Conservation (phyloP, 2,113 vertebrate species). For the Microcebus ravelobensis region DNA sequence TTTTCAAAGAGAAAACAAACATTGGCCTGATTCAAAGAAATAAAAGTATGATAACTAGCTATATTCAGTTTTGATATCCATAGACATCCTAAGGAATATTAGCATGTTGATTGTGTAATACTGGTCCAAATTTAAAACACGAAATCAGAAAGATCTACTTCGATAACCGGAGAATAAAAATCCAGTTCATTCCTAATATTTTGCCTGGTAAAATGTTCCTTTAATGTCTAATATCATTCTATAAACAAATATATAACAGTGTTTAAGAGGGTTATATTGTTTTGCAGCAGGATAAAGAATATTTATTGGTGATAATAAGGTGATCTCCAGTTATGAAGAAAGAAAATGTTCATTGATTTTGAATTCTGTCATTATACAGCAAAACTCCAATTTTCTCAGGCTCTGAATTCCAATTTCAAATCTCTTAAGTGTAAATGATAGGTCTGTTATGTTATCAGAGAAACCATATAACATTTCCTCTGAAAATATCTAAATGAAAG, state of each 20-base stretch:
- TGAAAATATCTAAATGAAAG: slow-evolving; percentile 51
- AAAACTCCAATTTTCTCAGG: slow-evolving; percentile 39
- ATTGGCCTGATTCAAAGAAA: slow-evolving; percentile 37
- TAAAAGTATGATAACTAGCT: neutral
- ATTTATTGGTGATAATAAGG: neutral
- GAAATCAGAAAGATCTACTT: neutral
- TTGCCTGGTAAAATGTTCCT: neutral
- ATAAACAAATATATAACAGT: neutral
- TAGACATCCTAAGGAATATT: slow-evolving; percentile 7
- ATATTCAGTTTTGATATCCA: slow-evolving; percentile 46
- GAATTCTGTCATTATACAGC: slow-evolving; percentile 35
- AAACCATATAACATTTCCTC: slow-evolving; percentile 1
- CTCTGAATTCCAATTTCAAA: slow-evolving; percentile 42
- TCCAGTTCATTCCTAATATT: neutral
- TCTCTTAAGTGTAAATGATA: slow-evolving; percentile 1
- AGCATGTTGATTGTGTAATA: slow-evolving; percentile 39
- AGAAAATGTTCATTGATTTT: slow-evolving; percentile 45
- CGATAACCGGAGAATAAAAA: neutral
- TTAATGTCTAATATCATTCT: neutral
- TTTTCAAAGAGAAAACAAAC: slow-evolving; percentile 39
- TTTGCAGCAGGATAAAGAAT: neutral
- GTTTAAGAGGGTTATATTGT: neutral
- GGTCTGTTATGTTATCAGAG: neutral
- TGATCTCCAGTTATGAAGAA: neutral
- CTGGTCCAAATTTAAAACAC: slow-evolving; percentile 46